Conservation (phyloP, 2,888 invertebrate genomes). For the Laspeyria flexula region DNA sequence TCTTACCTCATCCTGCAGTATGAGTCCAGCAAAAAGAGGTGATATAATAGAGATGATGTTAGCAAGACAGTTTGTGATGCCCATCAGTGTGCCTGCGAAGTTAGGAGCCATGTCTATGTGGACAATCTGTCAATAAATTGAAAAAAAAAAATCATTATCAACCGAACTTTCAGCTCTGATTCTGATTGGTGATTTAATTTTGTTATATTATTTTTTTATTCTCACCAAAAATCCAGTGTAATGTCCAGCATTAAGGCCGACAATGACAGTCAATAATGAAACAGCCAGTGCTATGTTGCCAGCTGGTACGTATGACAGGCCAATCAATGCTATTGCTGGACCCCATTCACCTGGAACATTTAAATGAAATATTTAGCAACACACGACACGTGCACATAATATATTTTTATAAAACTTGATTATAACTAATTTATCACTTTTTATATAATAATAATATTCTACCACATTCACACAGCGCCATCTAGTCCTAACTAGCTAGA, state of each 20-base stretch:
- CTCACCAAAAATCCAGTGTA: slow-evolving; percentile 89
- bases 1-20: slow-evolving; percentile 86
- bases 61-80: slow-evolving; percentile 91
- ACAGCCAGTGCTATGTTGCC: slow-evolving; percentile 86
- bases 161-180: no score
- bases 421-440: no score
- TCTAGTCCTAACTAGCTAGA: no score
- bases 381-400: no score
- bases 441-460: no score
- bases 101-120: slow-evolving; percentile 94
- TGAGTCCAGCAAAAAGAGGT: slow-evolving; percentile 89
- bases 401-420: no score
- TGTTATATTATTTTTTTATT: no score
- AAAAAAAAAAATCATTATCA: no score
- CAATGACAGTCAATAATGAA: slow-evolving; percentile 87
- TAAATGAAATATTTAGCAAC: not conserved
- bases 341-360: slow-evolving; percentile 84
- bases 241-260: slow-evolving; percentile 90
- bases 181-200: no score
- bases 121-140: slow-evolving; percentile 86
- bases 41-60: slow-evolving; percentile 92
- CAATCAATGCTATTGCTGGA: slow-evolving; percentile 88
- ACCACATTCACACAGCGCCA: no score
- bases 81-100: slow-evolving; percentile 93
- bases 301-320: slow-evolving; percentile 82